Evolutionary conservation across 2,113 vertebrate genomes (phyloP).

Genomic region (Neogale vison): DNA sequence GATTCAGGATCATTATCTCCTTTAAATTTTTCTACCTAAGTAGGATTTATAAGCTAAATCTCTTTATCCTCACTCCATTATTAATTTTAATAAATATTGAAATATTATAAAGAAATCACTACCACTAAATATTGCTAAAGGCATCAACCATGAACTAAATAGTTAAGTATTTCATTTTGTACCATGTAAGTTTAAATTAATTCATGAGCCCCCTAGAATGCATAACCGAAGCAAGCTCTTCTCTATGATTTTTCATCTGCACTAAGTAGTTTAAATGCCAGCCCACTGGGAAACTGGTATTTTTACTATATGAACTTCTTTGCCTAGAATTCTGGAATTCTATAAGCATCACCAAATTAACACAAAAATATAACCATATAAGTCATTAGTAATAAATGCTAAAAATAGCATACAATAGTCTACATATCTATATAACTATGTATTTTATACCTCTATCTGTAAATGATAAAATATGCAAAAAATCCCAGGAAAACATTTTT

Average conservation of each 20-base stretch:
- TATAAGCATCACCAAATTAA: neutral
- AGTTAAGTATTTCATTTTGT: constrained; percentile 52
- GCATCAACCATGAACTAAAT: neutral
- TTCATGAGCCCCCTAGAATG: neutral
- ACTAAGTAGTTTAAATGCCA: neutral
- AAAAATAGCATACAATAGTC: neutral
- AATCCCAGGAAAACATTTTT: neutral
- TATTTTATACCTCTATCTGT: neutral
- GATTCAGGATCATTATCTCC: neutral
- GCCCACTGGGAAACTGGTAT: neutral
- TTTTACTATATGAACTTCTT: neutral
- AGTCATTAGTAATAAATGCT: neutral
- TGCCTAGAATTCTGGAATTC: neutral
- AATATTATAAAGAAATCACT: neutral
- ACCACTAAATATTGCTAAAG: constrained; percentile 44
- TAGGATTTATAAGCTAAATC: constrained; percentile 34
- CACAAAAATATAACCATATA: neutral
- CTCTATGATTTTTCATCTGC: neutral
- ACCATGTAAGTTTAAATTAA: constrained; percentile 43
- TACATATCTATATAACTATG: neutral
- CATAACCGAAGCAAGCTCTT: neutral
- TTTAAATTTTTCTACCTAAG: neutral
- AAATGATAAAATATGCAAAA: neutral
- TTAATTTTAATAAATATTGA: constrained; percentile 64
- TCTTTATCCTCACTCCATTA: constrained; percentile 44